Evolutionary conservation across 1,140 invertebrate genomes (phyloP).

Genomic region (Mylabris phalerata): DNA sequence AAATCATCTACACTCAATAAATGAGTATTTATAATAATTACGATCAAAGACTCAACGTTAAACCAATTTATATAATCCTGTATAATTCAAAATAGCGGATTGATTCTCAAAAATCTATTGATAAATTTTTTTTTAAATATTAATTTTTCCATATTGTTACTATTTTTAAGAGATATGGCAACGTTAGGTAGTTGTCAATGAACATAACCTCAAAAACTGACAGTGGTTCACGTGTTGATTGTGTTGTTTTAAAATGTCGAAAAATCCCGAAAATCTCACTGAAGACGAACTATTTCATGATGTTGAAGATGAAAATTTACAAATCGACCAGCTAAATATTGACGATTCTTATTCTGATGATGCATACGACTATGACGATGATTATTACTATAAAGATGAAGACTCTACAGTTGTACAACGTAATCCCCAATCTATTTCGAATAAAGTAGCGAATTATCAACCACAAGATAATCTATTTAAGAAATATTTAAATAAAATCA

Average conservation of each 20-base stretch:
- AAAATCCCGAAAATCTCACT: neutral
- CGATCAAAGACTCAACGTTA: too few relatives aligned
- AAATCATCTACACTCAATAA: too few relatives aligned
- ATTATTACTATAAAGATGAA: constrained; percentile 31
- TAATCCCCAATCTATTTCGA: constrained; percentile 52
- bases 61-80: too few relatives aligned
- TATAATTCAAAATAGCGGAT: too few relatives aligned
- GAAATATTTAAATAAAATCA: constrained; percentile 76
- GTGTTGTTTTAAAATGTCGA: neutral
- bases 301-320: constrained; percentile 39
- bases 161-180: too few relatives aligned
- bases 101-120: too few relatives aligned
- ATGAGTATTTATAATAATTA: too few relatives aligned
- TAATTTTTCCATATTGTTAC: too few relatives aligned
- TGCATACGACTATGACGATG: constrained; percentile 27
- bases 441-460: constrained; percentile 65
- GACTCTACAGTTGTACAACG: constrained; percentile 30
- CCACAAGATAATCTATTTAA: constrained; percentile 73
- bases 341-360: constrained; percentile 29
- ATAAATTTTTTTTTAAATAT: too few relatives aligned
- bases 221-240: neutral
- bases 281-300: constrained; percentile 44
- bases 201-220: neutral
- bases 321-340: constrained; percentile 24
- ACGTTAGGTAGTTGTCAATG: too few relatives aligned